Evolutionary conservation across 1,140 invertebrate genomes (phyloP).

Genomic region (Phocides pigmalion): DNA sequence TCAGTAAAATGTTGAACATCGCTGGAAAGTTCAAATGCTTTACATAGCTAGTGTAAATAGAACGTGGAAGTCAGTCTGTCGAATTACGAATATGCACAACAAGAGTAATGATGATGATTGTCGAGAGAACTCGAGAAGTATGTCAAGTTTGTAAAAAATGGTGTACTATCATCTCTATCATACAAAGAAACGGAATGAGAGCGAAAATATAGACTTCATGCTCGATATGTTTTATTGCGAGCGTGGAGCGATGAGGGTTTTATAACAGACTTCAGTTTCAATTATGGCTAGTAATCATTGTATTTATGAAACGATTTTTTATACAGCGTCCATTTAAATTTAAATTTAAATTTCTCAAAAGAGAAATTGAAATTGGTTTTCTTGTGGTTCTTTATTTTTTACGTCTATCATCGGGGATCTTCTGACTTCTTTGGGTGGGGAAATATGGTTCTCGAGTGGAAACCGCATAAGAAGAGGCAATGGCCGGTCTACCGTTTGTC

Average conservation of each 20-base stretch:
- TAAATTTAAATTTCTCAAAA: too few species aligned
- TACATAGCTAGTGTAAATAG: neutral
- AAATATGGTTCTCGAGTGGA: too few species aligned
- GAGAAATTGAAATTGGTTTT: too few species aligned
- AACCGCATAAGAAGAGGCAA: too few species aligned
- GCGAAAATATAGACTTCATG: slow-evolving; percentile 12
- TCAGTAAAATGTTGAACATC: neutral
- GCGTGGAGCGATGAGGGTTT: neutral
- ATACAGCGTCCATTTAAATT: too few species aligned
- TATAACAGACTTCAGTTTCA: neutral
- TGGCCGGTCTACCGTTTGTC: too few species aligned
- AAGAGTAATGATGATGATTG: slow-evolving; percentile 23
- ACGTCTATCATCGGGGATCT: too few species aligned
- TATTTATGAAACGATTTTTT: too few species aligned
- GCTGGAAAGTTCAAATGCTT: neutral
- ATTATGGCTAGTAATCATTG: too few species aligned
- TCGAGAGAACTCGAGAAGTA: slow-evolving; percentile 21
- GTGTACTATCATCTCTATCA: slow-evolving; percentile 27
- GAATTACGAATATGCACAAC: slow-evolving; percentile 27
- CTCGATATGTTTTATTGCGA: neutral
- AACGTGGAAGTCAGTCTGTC: neutral
- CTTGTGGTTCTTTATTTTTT: too few species aligned
- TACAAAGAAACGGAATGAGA: slow-evolving; percentile 6
- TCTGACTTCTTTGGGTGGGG: too few species aligned
- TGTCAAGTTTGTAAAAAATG: slow-evolving; percentile 25